Conservation (phyloP, 2,797 vertebrate species). For the Sparidentex hasta region DNA sequence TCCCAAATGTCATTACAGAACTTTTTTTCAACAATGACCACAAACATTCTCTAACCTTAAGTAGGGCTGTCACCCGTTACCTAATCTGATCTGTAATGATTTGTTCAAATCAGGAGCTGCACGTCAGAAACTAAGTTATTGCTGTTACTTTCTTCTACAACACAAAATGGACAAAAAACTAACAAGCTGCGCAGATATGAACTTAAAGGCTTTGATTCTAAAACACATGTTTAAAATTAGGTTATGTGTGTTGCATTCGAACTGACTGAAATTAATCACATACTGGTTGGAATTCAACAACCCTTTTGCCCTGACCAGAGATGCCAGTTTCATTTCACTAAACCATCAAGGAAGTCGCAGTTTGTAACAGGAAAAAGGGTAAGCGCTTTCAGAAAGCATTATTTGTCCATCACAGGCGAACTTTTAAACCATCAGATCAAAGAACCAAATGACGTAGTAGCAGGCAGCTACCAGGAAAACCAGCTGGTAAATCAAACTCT, state of each 20-base stretch:
- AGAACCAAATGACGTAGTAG: no score
- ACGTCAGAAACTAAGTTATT: neutral
- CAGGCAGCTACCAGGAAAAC: no score
- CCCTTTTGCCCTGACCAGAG: neutral
- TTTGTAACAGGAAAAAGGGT: no score
- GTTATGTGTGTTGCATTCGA: neutral
- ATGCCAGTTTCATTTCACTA: no score
- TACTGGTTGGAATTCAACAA: neutral
- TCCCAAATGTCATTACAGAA: neutral
- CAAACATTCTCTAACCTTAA: neutral
- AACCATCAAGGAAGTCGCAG: no score
- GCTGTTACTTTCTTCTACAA: neutral
- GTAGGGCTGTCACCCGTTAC: no score
- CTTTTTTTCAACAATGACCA: neutral
- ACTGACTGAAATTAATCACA: neutral
- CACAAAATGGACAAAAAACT: neutral
- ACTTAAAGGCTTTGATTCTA: neutral
- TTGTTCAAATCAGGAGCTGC: no score
- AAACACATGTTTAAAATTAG: neutral
- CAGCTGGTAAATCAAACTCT: no score
- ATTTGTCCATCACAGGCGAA: no score
- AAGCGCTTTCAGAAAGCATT: no score
- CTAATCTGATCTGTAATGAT: no score
- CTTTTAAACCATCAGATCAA: no score
- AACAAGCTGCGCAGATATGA: neutral